Evolutionary conservation across 2,113 vertebrate species (phyloP).

Genomic region (Anseranas semipalmata): DNA sequence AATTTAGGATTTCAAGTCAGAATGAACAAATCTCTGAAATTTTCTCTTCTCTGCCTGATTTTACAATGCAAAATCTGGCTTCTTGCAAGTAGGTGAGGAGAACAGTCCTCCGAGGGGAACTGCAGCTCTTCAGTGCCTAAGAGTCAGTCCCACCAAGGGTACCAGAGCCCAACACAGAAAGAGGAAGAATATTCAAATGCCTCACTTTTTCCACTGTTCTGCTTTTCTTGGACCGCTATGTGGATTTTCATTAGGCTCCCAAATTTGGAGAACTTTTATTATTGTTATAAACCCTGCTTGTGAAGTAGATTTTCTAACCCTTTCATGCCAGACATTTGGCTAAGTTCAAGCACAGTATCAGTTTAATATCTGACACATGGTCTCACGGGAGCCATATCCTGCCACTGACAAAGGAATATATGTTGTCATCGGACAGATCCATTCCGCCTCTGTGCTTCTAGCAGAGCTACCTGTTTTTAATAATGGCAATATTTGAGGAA

Average conservation of each 20-base stretch:
- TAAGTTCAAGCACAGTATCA: not conserved
- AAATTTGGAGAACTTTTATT: slow-evolving; percentile 50
- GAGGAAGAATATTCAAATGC: not conserved
- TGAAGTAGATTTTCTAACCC: slow-evolving; percentile 41
- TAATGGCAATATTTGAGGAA: slow-evolving; percentile 6
- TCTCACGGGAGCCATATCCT: not conserved
- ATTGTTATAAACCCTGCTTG: not conserved
- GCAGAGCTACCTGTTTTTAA: slow-evolving; percentile 53
- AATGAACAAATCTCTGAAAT: not conserved
- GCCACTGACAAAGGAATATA: slow-evolving; percentile 28
- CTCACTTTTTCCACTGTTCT: slow-evolving; percentile 53
- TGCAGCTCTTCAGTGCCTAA: not conserved
- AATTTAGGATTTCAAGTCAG: not conserved
- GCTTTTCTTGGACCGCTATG: slow-evolving; percentile 20
- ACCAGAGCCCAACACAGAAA: not conserved
- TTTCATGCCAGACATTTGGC: not conserved
- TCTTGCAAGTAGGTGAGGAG: not conserved
- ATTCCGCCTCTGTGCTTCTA: not conserved
- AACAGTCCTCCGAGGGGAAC: not conserved
- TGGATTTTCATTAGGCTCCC: slow-evolving; percentile 26
- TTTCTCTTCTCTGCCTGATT: not conserved
- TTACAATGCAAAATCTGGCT: not conserved
- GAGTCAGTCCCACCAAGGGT: not conserved
- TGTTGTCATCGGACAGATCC: slow-evolving; percentile 6
- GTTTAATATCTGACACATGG: not conserved